Base-by-base conservation (phyloP, 2,888 invertebrate genomes). In the Fragum whitleyi region DNA sequence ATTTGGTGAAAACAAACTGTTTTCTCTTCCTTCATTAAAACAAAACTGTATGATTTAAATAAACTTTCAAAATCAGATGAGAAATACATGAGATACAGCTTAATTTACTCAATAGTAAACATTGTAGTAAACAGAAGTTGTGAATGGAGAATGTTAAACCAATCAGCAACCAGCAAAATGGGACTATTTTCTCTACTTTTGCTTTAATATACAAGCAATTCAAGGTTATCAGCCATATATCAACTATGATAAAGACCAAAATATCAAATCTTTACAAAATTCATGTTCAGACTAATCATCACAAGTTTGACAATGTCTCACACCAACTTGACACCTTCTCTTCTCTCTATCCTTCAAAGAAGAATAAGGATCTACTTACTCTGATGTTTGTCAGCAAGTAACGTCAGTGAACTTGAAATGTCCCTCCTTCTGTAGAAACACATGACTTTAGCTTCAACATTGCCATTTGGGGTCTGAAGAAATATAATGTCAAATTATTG, bases 381-480 rank as follows among this genome's bases (percentile, higher is more conserved):
- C 91, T 99, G 98, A 96, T 99, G 99, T 96, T 98, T 98, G 95
- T 99, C 99, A 91, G 99, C 99, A 94, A 99, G 96, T 95, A 97
- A 97, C 94, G 99, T 97, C 94, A 99, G 96, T 91, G 98, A 97
- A 94, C 97, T 96, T 90, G 99, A 98, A 93, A 99, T 96, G 95
- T 99, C 99, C 94, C 99, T 96, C 95, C 99, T 96, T 95, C 99
- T 96, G 95, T 98, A 99, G 95, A 98, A 99, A 95, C 99, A 99
- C 97, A 99, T 98, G 94, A 99, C 98, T 96, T 99, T 99, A 89
- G 99, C 99, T 95, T 99, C 99, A 91, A 99, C 99, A 95, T 98
- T 99, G 91, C 99, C 99, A 94, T 97, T 97, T 92, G 97, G 96
- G 92, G 98, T 99, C 97, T 96, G 94, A 85, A 95, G 95, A 61